Base-by-base conservation (phyloP, 2,797 vertebrate species). In the Falco rusticolus region DNA sequence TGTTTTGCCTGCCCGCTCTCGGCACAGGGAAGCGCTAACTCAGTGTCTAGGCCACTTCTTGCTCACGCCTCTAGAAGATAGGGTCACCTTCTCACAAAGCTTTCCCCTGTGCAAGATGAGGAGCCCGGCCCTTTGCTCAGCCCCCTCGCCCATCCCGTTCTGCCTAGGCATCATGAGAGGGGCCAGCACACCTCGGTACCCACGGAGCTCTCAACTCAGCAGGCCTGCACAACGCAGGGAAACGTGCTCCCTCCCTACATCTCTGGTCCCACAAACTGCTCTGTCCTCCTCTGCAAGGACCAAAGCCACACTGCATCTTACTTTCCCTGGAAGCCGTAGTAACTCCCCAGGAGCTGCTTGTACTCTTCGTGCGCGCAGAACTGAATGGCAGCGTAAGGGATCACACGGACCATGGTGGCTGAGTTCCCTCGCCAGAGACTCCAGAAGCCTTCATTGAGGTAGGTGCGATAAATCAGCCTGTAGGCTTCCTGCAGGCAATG, bases 351-450 rank as follows among this genome's bases (percentile, higher is more conserved):
- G 80, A 99, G 93, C 48, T 95, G 97, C 95, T 99, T 99, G 98
- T 99, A 99, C 97, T 99, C 99, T 93, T 99, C 99, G 1, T 99
- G 99, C 0, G 99, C 98, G 31, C 99, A 99, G 98, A 99, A 99
- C 98, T 99, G 99, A 95, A 99, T 99, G 98, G 99, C 99, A 7
- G 99, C 99, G 0, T 99, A 99, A 0, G 99, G 99, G 83, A 99
- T 98, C 64, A 99, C 99, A 1, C 99, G 98, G 59, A 99, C 99
- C 99, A 99, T 99, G 90, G 99, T 99, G 98, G 99, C 99, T 0
- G 99, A 99, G 96, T 99, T 99, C 5, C 99, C 99, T 16, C 99
- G 98, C 99, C 99, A 99, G 72, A 99, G 97, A 90, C 99, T 99
- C 97, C 99, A 96, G 97, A 99, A 98, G 85, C 99, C 99, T 90